Conservation (phyloP, 2,888 invertebrate genomes). For the Nemoura dubitans region DNA sequence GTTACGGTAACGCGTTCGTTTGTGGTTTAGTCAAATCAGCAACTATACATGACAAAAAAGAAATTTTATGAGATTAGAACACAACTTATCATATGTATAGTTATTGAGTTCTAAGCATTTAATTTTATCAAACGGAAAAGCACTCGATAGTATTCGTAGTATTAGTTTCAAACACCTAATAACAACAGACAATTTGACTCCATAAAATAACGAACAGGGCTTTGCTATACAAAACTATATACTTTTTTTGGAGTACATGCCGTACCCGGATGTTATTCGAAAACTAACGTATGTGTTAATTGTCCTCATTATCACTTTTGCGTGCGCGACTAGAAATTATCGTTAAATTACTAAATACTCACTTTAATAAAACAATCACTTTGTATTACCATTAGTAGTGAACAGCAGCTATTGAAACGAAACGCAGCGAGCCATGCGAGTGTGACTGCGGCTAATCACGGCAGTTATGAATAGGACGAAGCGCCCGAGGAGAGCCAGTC, state of each 20-base stretch:
- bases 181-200: background rate
- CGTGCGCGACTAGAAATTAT: background rate
- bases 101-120: background rate
- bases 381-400: background rate
- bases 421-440: background rate
- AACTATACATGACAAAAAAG: too few relatives aligned
- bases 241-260: background rate
- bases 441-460: background rate
- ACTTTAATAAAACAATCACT: conserved; percentile 10
- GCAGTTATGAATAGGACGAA: background rate
- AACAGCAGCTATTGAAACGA: background rate
- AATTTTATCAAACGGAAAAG: background rate
- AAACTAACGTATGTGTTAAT: background rate
- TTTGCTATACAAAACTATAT: background rate
- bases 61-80: too few relatives aligned
- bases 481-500: background rate
- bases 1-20: too few relatives aligned
- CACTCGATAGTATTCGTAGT: background rate
- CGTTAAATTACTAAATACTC: background rate
- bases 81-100: too few relatives aligned
- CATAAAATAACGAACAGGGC: background rate
- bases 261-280: background rate
- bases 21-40: too few relatives aligned
- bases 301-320: background rate
- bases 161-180: background rate